Evolutionary conservation across 1,140 invertebrate genomes (phyloP).

Genomic region (Drosophila aff.): DNA sequence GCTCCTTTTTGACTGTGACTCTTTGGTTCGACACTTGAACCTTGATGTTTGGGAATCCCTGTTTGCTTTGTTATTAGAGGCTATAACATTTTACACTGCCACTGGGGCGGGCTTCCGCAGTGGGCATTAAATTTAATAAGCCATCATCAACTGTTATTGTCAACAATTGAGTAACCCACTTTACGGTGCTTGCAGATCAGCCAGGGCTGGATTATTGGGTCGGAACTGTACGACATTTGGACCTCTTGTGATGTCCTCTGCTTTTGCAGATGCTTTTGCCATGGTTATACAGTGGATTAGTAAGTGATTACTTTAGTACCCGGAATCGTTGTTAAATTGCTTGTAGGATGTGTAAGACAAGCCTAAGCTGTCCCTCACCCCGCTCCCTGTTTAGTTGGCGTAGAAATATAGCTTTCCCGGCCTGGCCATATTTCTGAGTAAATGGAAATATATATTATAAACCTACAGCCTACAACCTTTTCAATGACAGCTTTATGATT

Average conservation of each 20-base stretch:
- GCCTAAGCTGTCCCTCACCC: conserved; percentile 1
- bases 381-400: background rate
- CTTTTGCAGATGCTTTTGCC: conserved; percentile 94
- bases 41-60: conserved; percentile 24
- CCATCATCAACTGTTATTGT: conserved; percentile 69
- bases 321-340: conserved; percentile 32
- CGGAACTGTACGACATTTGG: conserved; percentile 97
- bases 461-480: no score
- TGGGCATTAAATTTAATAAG: conserved; percentile 69
- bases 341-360: conserved; percentile 70
- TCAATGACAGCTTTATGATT: no score
- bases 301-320: conserved; percentile 78
- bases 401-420: conserved; percentile 10
- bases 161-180: conserved; percentile 45
- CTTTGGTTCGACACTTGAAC: conserved; percentile 7
- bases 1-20: conserved; percentile 36
- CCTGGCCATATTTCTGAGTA: background rate
- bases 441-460: no score
- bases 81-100: conserved; percentile 51
- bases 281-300: conserved; percentile 94
- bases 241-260: conserved; percentile 98
- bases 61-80: conserved; percentile 63
- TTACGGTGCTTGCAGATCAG: conserved; percentile 85
- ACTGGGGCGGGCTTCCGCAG: conserved; percentile 1
- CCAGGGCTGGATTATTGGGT: conserved; percentile 93